Percentiles rank a stretch among this genome's conserved stretches.
These are phyloP conservation scores for Chaetura pelagica DNA, from an alignment of 2,113 vertebrate species.

Conservation along the genomic window DNA sequence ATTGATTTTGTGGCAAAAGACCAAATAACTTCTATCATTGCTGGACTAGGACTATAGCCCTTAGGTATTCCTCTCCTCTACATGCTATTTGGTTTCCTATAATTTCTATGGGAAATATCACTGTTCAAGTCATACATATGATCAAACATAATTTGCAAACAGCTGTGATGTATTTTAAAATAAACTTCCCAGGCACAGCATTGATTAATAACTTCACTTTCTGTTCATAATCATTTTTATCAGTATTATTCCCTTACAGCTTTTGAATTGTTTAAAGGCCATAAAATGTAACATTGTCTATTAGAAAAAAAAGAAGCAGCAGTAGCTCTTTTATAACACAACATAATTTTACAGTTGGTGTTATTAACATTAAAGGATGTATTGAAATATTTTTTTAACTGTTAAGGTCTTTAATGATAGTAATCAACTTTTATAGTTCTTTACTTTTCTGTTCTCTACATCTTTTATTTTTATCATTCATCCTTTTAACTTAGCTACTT, in stretches of 20 bases:
- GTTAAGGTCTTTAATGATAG: not conserved
- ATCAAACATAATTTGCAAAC: not conserved
- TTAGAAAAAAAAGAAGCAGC: not conserved
- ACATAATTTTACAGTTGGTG: conserved; percentile 26
- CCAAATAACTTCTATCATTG: not conserved
- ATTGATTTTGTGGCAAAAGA: not conserved
- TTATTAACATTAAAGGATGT: conserved; percentile 25
- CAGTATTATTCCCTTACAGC: not conserved
- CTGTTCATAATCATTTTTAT: conserved; percentile 37
- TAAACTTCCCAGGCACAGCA: not conserved
- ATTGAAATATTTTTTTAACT: not conserved
- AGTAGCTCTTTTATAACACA: not conserved
- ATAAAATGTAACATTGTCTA: conserved; percentile 24
- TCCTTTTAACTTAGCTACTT: not conserved
- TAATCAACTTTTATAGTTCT: not conserved
- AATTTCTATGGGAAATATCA: not conserved
- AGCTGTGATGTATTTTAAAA: not conserved
- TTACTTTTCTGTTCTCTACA: not conserved
- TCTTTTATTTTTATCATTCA: not conserved
- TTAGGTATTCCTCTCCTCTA: not conserved
- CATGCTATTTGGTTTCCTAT: not conserved
- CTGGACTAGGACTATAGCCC: not conserved
- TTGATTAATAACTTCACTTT: conserved; percentile 29
- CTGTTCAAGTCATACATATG: not conserved
- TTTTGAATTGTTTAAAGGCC: conserved; percentile 48